Conservation (phyloP, 2,113 vertebrate species). For the Motacilla tschutschensis region DNA sequence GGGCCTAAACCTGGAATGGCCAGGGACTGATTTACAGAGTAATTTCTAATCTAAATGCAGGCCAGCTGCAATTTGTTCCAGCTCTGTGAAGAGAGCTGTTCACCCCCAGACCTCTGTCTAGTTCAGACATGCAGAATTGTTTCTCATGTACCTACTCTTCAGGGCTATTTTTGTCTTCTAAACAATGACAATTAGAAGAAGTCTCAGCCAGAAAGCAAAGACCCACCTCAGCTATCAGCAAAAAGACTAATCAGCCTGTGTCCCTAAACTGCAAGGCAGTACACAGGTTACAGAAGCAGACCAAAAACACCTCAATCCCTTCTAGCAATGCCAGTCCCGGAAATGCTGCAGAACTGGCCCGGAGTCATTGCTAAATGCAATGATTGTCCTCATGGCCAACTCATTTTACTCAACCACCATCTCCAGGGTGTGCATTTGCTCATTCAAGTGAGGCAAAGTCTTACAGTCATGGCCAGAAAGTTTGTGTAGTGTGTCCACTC, state of each 20-base stretch:
- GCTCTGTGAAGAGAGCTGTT: not conserved
- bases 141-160: not conserved
- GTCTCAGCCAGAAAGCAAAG: constrained; percentile 9
- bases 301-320: not conserved
- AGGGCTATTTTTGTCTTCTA: not conserved
- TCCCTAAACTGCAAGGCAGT: not conserved
- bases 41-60: not conserved
- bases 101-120: not conserved
- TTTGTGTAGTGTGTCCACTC: not conserved
- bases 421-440: not conserved
- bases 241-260: not conserved
- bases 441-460: not conserved
- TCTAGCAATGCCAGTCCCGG: not conserved
- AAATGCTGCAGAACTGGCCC: not conserved
- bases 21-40: not conserved
- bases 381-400: not conserved
- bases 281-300: not conserved
- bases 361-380: not conserved
- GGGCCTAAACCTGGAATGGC: not conserved
- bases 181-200: not conserved
- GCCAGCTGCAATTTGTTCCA: not conserved
- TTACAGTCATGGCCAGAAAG: not conserved
- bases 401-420: not conserved
- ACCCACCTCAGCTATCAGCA: not conserved
- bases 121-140: not conserved